Evolutionary conservation across 2,797 vertebrate genomes (phyloP).

Genomic region (Gymnoscopelus microlampas): DNA sequence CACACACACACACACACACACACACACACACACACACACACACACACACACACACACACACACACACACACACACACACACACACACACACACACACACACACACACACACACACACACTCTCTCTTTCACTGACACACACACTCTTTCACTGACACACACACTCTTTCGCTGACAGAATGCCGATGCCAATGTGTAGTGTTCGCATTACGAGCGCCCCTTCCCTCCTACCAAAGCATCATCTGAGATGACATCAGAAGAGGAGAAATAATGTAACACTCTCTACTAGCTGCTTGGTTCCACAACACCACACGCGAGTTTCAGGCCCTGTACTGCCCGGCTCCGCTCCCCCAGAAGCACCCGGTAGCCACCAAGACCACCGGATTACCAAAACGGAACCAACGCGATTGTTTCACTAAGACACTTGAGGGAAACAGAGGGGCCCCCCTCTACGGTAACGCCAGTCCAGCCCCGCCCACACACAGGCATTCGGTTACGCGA

Average conservation of each 20-base stretch:
- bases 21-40: too few species aligned
- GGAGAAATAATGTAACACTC: slow-evolving; percentile 51
- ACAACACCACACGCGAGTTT: slow-evolving; percentile 17
- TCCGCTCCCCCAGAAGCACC: slow-evolving; percentile 48
- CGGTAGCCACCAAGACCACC: slow-evolving; percentile 36
- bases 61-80: slow-evolving; percentile 16
- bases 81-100: background rate
- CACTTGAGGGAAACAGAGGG: slow-evolving; percentile 32
- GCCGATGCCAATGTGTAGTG: background rate
- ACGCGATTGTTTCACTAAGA: slow-evolving; percentile 67
- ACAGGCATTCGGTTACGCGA: slow-evolving; percentile 2
- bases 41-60: background rate
- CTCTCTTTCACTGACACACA: too few species aligned
- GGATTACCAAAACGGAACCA: slow-evolving; percentile 63
- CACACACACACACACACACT: slow-evolving; percentile 7
- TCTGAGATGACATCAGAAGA: slow-evolving; percentile 36
- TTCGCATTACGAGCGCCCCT: background rate
- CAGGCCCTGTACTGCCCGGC: slow-evolving; percentile 37
- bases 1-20: background rate
- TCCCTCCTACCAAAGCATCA: background rate
- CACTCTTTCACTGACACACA: background rate
- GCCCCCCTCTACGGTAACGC: slow-evolving; percentile 24
- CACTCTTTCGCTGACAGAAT: background rate
- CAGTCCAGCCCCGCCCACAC: slow-evolving; percentile 26
- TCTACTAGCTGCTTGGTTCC: slow-evolving; percentile 55